Conservation (phyloP, 2,113 vertebrate genomes). For the Tilapia sparmanii region DNA sequence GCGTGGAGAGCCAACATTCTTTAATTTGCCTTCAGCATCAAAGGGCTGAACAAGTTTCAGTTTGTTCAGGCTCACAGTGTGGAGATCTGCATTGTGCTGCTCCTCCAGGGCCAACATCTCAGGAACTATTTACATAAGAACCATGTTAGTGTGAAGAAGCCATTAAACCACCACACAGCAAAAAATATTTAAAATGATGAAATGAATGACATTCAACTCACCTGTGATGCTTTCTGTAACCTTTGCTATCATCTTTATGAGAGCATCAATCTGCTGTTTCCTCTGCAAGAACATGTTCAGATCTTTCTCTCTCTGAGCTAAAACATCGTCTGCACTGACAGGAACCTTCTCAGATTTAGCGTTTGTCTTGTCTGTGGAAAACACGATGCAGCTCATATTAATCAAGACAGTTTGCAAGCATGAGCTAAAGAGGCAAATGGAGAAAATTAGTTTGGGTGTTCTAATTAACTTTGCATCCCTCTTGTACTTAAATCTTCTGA, state of each 20-base stretch:
- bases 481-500: not conserved
- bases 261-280: conserved; percentile 36
- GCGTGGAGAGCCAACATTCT: not conserved
- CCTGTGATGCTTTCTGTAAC: conserved; percentile 62
- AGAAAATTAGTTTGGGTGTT: not conserved
- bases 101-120: conserved; percentile 52
- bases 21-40: not conserved
- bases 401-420: not conserved
- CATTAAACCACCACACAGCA: not conserved
- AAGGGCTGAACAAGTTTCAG: conserved; percentile 48
- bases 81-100: conserved; percentile 40
- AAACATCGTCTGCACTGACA: not conserved
- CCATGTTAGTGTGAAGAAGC: not conserved
- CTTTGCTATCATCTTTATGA: conserved; percentile 71
- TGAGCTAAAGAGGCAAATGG: fast-evolving
- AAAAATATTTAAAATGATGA: not conserved
- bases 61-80: conserved; percentile 15
- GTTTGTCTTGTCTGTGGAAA: conserved; percentile 44
- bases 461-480: not conserved
- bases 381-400: not conserved
- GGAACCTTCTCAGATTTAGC: not conserved
- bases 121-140: conserved; percentile 38
- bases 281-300: conserved; percentile 3
- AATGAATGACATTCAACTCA: not conserved
- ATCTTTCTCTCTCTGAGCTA: conserved; percentile 61